These are phyloP conservation scores for Pteronotus mesoamericanus DNA, from an alignment of 2,797 vertebrate species.

Conservation along the genomic window DNA sequence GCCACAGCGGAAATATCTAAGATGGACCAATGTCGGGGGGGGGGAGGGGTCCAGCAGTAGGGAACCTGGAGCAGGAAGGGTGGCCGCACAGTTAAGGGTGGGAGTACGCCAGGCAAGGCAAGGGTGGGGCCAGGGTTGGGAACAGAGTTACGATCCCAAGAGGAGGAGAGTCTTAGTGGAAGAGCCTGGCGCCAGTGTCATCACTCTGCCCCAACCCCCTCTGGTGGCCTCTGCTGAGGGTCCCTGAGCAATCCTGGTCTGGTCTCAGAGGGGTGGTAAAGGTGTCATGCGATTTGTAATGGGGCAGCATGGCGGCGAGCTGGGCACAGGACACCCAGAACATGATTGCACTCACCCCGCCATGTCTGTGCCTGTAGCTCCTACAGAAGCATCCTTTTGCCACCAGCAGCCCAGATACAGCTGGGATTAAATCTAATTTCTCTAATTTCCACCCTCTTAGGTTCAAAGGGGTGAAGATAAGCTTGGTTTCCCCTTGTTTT, in stretches of 20 bases:
- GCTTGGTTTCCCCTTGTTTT: not conserved
- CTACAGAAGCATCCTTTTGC: not conserved
- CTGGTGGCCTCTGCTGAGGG: not conserved
- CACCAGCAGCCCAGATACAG: not conserved
- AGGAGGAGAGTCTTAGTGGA: not conserved
- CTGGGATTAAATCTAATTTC: not conserved
- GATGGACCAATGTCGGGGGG: not conserved
- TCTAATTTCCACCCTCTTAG: too few relatives aligned
- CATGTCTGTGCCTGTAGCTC: not conserved
- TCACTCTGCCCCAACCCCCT: not conserved
- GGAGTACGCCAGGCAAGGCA: not conserved
- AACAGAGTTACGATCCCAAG: not conserved
- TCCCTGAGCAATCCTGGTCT: not conserved
- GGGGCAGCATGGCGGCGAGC: not conserved
- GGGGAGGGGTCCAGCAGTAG: not conserved
- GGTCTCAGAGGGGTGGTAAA: not conserved
- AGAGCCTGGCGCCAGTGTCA: not conserved
- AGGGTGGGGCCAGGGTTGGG: not conserved
- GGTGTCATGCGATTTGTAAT: not conserved
- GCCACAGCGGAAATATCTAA: not conserved
- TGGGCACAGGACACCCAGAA: not conserved
- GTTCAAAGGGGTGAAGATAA: not conserved
- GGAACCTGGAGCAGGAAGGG: not conserved
- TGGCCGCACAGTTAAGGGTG: not conserved
- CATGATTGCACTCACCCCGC: not conserved